Conservation (phyloP, 2,113 vertebrate species). For the Myiozetetes cayanensis region DNA sequence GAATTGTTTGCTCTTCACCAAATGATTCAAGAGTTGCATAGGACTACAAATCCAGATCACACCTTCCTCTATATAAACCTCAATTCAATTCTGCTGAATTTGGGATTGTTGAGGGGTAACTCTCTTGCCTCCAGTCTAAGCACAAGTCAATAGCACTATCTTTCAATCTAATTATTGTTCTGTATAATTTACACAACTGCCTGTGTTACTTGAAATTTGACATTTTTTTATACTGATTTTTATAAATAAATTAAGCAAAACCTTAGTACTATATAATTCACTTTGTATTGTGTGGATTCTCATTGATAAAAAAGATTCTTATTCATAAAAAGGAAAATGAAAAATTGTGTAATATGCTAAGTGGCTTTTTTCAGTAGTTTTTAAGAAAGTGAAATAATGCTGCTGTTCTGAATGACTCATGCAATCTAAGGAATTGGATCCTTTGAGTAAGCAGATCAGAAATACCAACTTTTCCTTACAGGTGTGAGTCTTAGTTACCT, state of each 20-base stretch:
- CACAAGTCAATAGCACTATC: slow-evolving; percentile 27
- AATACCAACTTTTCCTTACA: not conserved
- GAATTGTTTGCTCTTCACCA: slow-evolving; percentile 82
- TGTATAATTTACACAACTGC: not conserved
- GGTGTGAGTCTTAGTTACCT: not conserved
- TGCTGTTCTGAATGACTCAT: not conserved
- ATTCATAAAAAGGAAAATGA: not conserved
- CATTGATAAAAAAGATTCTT: not conserved
- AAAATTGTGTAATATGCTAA: not conserved
- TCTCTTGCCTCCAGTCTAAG: not conserved
- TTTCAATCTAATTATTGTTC: not conserved
- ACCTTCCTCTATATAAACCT: slow-evolving; percentile 85
- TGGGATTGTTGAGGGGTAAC: slow-evolving; percentile 70
- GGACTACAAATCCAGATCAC: slow-evolving; percentile 73
- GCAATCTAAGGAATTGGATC: not conserved
- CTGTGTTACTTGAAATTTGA: not conserved
- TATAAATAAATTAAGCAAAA: not conserved
- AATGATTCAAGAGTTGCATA: slow-evolving; percentile 80
- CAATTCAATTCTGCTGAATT: slow-evolving; percentile 84
- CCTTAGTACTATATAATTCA: not conserved
- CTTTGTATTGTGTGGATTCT: not conserved
- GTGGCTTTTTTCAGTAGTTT: not conserved
- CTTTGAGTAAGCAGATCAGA: not conserved
- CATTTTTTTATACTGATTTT: not conserved
- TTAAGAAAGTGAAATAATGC: not conserved